Evolutionary conservation across 2,113 vertebrate genomes (phyloP).

Genomic region (Poecilia latipinna): DNA sequence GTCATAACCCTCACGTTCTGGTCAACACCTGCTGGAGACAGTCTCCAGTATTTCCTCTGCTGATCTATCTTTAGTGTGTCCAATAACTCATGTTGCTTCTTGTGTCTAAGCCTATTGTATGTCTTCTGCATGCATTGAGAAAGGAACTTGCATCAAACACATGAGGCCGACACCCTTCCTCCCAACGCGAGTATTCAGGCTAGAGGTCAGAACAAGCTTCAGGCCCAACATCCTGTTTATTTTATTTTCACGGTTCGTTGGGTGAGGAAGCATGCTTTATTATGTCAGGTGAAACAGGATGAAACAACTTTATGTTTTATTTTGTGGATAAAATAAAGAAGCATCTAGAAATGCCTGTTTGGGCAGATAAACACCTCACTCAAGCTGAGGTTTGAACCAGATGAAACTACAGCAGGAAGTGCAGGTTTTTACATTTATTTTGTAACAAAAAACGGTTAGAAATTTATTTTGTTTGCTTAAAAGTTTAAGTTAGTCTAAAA

Average conservation of each 20-base stretch:
- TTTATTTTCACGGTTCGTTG: conserved; percentile 21
- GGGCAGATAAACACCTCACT: background rate
- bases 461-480: background rate
- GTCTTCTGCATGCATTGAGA: conserved; percentile 1
- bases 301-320: background rate
- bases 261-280: conserved; percentile 27
- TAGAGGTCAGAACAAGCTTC: conserved; percentile 29
- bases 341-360: background rate
- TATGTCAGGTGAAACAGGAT: conserved; percentile 5
- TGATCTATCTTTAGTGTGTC: conserved; percentile 49
- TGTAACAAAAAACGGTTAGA: background rate
- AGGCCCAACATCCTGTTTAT: conserved; percentile 53
- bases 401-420: too few relatives aligned
- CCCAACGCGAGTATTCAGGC: conserved; percentile 41
- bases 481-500: background rate
- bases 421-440: too few relatives aligned
- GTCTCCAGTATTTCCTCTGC: conserved; percentile 54
- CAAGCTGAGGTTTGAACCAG: background rate
- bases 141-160: conserved; percentile 47
- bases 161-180: conserved; percentile 64
- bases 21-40: conserved; percentile 39
- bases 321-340: background rate
- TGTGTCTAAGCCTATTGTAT: conserved; percentile 30
- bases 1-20: background rate
- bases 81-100: conserved; percentile 11